Percentiles rank a stretch among this genome's conserved stretches.
Conservation (phyloP, 2,888 invertebrate genomes). For the Zaprionus lineosus region DNA sequence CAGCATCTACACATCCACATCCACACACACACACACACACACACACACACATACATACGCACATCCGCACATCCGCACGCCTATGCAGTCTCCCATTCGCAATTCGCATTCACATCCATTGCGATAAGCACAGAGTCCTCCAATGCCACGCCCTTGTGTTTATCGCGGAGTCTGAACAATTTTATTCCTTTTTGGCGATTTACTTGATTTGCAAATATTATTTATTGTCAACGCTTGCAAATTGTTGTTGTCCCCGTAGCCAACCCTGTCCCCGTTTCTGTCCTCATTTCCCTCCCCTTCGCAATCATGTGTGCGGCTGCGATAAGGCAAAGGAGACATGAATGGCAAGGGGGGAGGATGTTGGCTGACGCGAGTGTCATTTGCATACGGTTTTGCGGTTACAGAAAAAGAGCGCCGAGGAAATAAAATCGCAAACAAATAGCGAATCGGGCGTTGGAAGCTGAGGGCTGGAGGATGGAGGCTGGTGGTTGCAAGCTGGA, state of each 20-base stretch:
- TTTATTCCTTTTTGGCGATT: slow-evolving; percentile 47
- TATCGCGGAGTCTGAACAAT: slow-evolving; percentile 41
- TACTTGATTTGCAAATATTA: slow-evolving; percentile 75
- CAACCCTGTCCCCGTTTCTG: not conserved
- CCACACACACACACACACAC: not conserved
- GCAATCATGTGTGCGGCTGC: slow-evolving; percentile 47
- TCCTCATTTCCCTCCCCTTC: slow-evolving; percentile 1
- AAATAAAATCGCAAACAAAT: slow-evolving; percentile 63
- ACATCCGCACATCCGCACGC: too few relatives aligned
- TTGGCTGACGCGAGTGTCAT: slow-evolving; percentile 40
- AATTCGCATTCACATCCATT: too few relatives aligned
- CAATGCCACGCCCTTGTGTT: slow-evolving; percentile 44
- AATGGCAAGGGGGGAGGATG: slow-evolving; percentile 1
- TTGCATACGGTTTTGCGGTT: slow-evolving; percentile 60
- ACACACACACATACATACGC: not conserved
- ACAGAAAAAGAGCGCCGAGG: slow-evolving; percentile 44
- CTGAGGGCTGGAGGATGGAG: too few relatives aligned
- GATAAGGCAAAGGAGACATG: too few relatives aligned
- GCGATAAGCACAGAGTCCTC: too few relatives aligned
- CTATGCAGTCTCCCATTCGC: too few relatives aligned
- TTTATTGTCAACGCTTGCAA: slow-evolving; percentile 75
- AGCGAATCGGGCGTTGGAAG: slow-evolving; percentile 8
- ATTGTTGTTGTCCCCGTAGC: not conserved
- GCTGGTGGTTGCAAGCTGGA: too few relatives aligned
- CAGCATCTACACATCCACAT: not conserved